Evolutionary conservation across 2,113 vertebrate genomes (phyloP), one percentile per base, ranked within the genome.

Genomic region (Hippoglossus stenolepis): DNA sequence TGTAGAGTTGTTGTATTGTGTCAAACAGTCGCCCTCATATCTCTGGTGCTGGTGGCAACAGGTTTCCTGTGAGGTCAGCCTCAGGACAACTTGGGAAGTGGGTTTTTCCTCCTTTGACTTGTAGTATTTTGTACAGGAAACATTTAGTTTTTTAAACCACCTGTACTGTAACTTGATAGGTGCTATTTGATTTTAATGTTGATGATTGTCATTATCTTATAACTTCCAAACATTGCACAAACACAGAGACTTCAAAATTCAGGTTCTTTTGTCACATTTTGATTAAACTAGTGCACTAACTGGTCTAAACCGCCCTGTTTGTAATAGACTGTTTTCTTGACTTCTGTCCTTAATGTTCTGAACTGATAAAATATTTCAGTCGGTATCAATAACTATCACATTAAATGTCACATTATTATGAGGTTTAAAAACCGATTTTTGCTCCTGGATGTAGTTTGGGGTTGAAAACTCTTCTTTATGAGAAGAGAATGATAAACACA

Each of bases 21-120:
- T 79, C 72, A 80, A 86, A 88, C 86, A 85, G 65, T 59, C 21
- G 3, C 78, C 86, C 81, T 89, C 84, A 85, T 87, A 23, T 68
- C 71, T 71, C 77, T 11, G 54, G 13, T 79, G 70, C 77, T 79
- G 82, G 77, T 86, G 84, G 65, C 75, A 87, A 87, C 86, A 80
- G 57, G 0, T 66, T 79, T 85, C 75, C 78, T 20, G 65, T 67
- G 24, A 73, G 18, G 21, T 83, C 60, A 40, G 5, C 58, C 40
- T 26, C 47, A 43, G 72, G 38, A 31, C 47, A 71, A 10, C 38
- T 40, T 62, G 58, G 47, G 69, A 77, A 65, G 49, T 56, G 57
- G 63, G 45, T 65, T 78, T 47, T 58, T 58, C 23, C 0, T 73
- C 13, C 26, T 80, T 62, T 53, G 23, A 35, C 10, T 54, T 0